Conservation (phyloP, 2,888 invertebrate genomes). For the Amblyteles armatorius region DNA sequence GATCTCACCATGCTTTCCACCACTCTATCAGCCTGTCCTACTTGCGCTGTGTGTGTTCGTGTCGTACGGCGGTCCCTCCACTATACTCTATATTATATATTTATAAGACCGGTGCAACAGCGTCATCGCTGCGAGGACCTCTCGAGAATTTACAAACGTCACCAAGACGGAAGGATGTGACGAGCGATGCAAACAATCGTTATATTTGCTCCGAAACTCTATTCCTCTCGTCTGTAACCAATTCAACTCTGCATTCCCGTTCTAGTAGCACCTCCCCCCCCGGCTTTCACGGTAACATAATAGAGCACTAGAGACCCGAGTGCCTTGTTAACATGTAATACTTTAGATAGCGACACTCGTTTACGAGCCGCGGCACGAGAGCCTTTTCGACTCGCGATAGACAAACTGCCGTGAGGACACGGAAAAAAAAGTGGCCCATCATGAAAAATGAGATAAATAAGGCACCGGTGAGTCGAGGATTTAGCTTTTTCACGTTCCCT, state of each 20-base stretch:
- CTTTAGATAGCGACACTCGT: not conserved
- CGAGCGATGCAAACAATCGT: constrained; percentile 59
- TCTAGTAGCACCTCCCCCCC: not conserved
- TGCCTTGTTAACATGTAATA: not conserved
- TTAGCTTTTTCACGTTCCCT: constrained; percentile 29
- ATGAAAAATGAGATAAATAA: constrained; percentile 1
- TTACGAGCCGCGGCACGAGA: not conserved
- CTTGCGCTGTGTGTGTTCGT: not conserved
- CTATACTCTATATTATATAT: not conserved
- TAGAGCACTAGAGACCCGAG: not conserved
- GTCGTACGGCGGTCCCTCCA: not conserved
- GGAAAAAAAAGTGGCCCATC: constrained; percentile 4
- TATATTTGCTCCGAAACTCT: constrained; percentile 25
- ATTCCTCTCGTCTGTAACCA: not conserved
- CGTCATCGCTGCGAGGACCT: constrained; percentile 31
- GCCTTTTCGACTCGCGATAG: constrained; percentile 3
- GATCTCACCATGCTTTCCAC: constrained; percentile 20
- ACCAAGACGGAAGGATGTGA: constrained; percentile 30
- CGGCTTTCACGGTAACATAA: not conserved
- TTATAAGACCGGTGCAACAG: constrained; percentile 23
- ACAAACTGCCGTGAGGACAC: constrained; percentile 19
- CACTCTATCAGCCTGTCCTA: not conserved
- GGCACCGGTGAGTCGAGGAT: not conserved
- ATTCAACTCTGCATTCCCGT: not conserved
- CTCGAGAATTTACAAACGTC: constrained; percentile 44